These are phyloP conservation scores for Girardia tigrina DNA, from an alignment of 2,888 invertebrate species.

Conservation along the genomic window DNA sequence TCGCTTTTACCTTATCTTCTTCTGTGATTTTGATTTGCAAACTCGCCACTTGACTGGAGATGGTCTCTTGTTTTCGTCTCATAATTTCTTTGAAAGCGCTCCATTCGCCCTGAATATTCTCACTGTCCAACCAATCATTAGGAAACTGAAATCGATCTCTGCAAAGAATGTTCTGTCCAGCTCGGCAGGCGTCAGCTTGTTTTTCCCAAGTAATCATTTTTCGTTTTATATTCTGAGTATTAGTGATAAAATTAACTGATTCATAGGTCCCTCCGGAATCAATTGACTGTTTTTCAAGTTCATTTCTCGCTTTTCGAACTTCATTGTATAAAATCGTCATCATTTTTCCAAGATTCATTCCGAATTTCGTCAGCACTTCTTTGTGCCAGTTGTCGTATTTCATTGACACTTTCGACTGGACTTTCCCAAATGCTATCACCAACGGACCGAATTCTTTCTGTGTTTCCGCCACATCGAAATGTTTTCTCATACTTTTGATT, in stretches of 20 bases:
- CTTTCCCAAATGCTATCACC: slow-evolving; percentile 92
- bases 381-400: slow-evolving; percentile 99
- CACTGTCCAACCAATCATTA: slow-evolving; percentile 86
- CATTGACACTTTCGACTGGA: slow-evolving; percentile 92
- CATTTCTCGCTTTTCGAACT: slow-evolving; percentile 73
- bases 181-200: slow-evolving; percentile 50
- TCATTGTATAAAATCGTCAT: slow-evolving; percentile 77
- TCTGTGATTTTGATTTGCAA: slow-evolving; percentile 94
- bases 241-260: slow-evolving; percentile 92
- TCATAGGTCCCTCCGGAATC: slow-evolving; percentile 96
- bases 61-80: slow-evolving; percentile 73
- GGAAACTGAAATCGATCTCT: slow-evolving; percentile 95
- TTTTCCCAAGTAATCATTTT: slow-evolving; percentile 68
- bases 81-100: slow-evolving; percentile 97
- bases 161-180: slow-evolving; percentile 82
- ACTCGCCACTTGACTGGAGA: slow-evolving; percentile 41
- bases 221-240: slow-evolving; percentile 88
- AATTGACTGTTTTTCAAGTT: slow-evolving; percentile 89
- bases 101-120: slow-evolving; percentile 99
- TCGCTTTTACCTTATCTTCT: no score
- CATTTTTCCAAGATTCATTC: slow-evolving; percentile 76
- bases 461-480: slow-evolving; percentile 94
- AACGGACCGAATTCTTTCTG: slow-evolving; percentile 89
- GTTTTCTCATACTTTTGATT: slow-evolving; percentile 75
- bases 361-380: slow-evolving; percentile 90